Evolutionary conservation across 2,888 invertebrate genomes (phyloP), one percentile per base, ranked within the genome.

Genomic region (Nasonia oneida): DNA sequence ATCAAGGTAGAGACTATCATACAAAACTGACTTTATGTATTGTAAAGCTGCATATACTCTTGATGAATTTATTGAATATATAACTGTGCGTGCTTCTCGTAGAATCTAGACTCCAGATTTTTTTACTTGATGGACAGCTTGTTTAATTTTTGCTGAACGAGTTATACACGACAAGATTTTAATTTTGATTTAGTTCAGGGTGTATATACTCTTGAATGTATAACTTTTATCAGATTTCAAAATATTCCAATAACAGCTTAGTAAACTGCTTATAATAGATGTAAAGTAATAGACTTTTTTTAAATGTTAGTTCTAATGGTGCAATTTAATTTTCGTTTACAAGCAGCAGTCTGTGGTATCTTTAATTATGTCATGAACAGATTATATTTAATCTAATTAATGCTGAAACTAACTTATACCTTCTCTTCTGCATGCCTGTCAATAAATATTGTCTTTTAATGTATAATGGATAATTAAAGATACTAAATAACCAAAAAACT

Each of bases 1-100:
- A 94, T 95, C 91, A 96, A 96, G 96, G 96, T 96, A 96, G 92
- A 91, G 88, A 90, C 8, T 42, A 74, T 76, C 29, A 77, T 14
- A 67, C 42, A 81, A 81, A 84, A 79, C 67, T 82, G 79, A 57
- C 83, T 76, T 79, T 74, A 75, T 83, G 15, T 74, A 64, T 42
- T 73, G 42, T 23, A 42, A 73, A 75, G 81, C 37, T 70, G 57
- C 78, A 42, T 81, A 53, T 81, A 81, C 50, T 87, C 71, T 61
- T n/a, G 33, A 81, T 84, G 50, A 39, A 50, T 77, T 83, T 82
- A 76, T 53, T 53, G 5, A 53, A 18, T 53, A 53, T 53, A 15
- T 1, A 61, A 61, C 2, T 73, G 14, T 85, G 53, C 78, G 81
- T 74, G 84, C 86, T 87, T 86, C 50, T 88, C 77, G 78, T 71